Percentiles rank a stretch among this genome's conserved stretches.
These are phyloP conservation scores for Lycocerus yunnanus DNA, from an alignment of 2,888 invertebrate genomes.

Conservation along the genomic window DNA sequence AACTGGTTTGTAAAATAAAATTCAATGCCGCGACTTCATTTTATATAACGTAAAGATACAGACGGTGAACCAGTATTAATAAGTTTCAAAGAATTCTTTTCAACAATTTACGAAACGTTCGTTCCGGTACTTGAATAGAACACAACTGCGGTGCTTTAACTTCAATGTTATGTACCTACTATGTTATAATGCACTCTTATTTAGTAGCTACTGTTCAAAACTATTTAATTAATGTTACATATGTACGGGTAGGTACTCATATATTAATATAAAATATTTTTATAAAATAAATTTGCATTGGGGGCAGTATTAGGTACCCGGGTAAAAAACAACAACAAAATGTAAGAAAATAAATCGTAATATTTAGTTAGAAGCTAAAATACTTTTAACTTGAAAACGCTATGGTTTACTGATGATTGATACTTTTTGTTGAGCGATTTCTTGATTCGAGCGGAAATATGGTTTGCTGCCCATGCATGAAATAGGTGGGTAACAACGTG, in stretches of 20 bases:
- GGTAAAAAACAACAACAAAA: too few species aligned
- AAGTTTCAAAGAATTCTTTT: slow-evolving; percentile 13
- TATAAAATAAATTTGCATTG: too few species aligned
- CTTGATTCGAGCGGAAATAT: neutral
- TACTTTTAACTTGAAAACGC: neutral
- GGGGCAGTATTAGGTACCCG: too few species aligned
- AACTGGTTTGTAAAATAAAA: slow-evolving; percentile 26
- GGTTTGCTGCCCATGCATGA: neutral
- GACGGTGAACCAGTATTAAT: slow-evolving; percentile 13
- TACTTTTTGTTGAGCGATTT: neutral
- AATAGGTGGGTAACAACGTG: neutral
- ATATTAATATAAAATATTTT: too few species aligned
- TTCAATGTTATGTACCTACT: neutral
- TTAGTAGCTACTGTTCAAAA: neutral
- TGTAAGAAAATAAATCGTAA: too few species aligned
- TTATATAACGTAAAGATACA: slow-evolving; percentile 12
- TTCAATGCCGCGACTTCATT: slow-evolving; percentile 24
- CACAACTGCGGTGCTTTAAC: neutral
- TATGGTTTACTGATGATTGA: neutral
- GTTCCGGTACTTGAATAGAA: slow-evolving; percentile 22
- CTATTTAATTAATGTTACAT: neutral
- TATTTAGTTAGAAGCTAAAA: too few species aligned
- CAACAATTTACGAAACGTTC: slow-evolving; percentile 24
- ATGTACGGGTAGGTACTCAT: neutral
- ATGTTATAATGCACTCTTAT: neutral